These are phyloP conservation scores for Camptogramma bilineatum DNA, from an alignment of 2,888 invertebrate genomes.

Conservation along the genomic window DNA sequence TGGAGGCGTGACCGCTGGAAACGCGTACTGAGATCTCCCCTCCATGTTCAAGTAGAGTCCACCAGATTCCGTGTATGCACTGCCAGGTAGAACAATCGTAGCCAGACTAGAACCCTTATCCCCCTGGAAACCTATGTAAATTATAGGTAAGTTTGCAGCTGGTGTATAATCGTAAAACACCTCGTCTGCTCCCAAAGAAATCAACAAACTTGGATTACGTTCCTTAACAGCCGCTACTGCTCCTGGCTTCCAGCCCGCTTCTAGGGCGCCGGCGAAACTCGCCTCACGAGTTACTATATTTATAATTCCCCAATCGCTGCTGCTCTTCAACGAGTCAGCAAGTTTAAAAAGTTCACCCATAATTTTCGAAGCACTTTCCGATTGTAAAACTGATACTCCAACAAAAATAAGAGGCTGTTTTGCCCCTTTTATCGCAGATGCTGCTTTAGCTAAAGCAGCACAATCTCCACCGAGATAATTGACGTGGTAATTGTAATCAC, in stretches of 20 bases:
- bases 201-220: constrained; percentile 91
- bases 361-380: constrained; percentile 47
- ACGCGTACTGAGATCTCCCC: constrained; percentile 95
- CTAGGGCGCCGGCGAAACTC: constrained; percentile 96
- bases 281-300: constrained; percentile 97
- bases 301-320: constrained; percentile 83
- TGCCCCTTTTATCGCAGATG: constrained; percentile 50
- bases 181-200: constrained; percentile 97
- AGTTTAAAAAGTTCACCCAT: constrained; percentile 54
- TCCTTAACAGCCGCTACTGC: constrained; percentile 81
- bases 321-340: constrained; percentile 35
- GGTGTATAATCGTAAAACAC: constrained; percentile 90
- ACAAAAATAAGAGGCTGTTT: constrained; percentile 72
- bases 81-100: constrained; percentile 95
- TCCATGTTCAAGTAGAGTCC: constrained; percentile 98
- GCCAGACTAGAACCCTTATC: constrained; percentile 96
- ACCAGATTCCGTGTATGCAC: constrained; percentile 98
- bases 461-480: constrained; percentile 59
- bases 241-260: constrained; percentile 96
- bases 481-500: constrained; percentile 93
- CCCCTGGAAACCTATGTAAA: constrained; percentile 98
- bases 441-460: constrained; percentile 46
- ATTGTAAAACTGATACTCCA: constrained; percentile 63
- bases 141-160: constrained; percentile 91
- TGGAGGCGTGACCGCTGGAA: constrained; percentile 95